Evolutionary conservation across 2,797 vertebrate genomes (phyloP).

Genomic region (Bovichtus variegatus): DNA sequence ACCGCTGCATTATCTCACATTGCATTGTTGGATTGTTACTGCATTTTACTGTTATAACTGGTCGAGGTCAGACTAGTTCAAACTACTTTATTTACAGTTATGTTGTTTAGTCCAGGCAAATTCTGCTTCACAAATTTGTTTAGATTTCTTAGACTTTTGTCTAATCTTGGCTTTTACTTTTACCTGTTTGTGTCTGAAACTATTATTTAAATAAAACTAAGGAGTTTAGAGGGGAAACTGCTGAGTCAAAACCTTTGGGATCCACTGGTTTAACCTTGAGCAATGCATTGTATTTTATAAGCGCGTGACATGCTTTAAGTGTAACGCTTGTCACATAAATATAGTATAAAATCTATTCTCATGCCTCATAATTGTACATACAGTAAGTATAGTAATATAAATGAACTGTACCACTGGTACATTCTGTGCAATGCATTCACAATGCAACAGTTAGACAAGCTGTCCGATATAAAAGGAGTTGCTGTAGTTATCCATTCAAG

Average conservation of each 20-base stretch:
- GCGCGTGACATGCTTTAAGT: not conserved
- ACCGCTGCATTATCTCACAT: not conserved
- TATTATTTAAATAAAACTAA: not conserved
- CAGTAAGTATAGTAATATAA: not conserved
- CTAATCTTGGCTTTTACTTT: not conserved
- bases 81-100: too few relatives aligned
- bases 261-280: not conserved
- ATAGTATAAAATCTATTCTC: not conserved
- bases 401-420: not conserved
- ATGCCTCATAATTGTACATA: not conserved
- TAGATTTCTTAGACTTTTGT: not conserved
- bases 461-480: constrained; percentile 21
- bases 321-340: not conserved
- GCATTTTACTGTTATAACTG: not conserved
- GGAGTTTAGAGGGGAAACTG: not conserved
- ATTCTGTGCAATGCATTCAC: constrained; percentile 1
- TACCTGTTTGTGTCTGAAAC: not conserved
- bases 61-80: not conserved
- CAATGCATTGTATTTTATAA: not conserved
- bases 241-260: too few relatives aligned
- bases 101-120: too few relatives aligned
- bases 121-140: not conserved
- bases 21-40: not conserved
- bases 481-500: constrained; percentile 50
- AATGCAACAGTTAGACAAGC: constrained; percentile 27